Conservation (phyloP, 1,140 invertebrate species). For the Bombus sylvicola region DNA sequence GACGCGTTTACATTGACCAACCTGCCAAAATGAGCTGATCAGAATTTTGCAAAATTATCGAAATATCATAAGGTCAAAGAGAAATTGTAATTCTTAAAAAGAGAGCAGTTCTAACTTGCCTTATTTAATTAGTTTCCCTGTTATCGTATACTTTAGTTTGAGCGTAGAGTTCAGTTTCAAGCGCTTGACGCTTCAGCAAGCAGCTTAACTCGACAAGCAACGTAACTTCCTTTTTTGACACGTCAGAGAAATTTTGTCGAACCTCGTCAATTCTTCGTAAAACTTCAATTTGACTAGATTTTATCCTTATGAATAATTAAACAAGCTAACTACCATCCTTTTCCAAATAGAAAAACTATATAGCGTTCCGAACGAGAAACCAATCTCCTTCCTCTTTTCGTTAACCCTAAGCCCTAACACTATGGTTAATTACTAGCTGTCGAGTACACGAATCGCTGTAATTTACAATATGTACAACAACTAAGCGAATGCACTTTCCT, state of each 20-base stretch:
- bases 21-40: too few species aligned
- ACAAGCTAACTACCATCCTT: slow-evolving; percentile 7
- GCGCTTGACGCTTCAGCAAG: too few species aligned
- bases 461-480: slow-evolving; percentile 82
- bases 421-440: slow-evolving; percentile 64
- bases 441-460: slow-evolving; percentile 75
- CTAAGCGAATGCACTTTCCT: slow-evolving; percentile 77
- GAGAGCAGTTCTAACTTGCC: background rate
- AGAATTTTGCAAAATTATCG: too few species aligned
- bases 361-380: slow-evolving; percentile 57
- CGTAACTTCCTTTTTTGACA: slow-evolving; percentile 10
- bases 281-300: slow-evolving; percentile 36
- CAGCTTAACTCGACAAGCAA: background rate
- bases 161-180: background rate
- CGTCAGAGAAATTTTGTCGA: background rate
- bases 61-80: too few species aligned
- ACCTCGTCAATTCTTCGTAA: background rate
- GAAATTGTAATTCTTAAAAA: background rate
- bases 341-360: slow-evolving; percentile 13
- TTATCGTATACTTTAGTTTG: background rate
- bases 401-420: slow-evolving; percentile 48
- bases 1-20: too few species aligned
- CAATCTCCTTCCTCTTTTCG: slow-evolving; percentile 21
- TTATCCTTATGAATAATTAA: slow-evolving; percentile 15
- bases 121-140: background rate